These are phyloP conservation scores for Babyrousa celebensis DNA, from an alignment of 2,797 vertebrate genomes.

Conservation along the genomic window DNA sequence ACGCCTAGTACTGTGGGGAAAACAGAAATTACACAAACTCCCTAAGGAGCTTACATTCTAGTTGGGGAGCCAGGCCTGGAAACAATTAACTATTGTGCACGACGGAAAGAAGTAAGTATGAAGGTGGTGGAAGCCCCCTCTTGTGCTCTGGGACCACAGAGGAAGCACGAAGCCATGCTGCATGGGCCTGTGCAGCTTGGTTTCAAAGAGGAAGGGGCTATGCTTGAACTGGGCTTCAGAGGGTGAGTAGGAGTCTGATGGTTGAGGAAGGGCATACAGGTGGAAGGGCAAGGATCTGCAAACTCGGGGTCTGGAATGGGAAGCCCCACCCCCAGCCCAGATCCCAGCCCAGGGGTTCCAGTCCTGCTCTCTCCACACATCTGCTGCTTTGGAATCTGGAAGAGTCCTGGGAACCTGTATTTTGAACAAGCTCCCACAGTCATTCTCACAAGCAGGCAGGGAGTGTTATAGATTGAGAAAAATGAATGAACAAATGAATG, in stretches of 20 bases:
- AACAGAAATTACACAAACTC: background rate
- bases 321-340: background rate
- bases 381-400: background rate
- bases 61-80: background rate
- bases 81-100: background rate
- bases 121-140: background rate
- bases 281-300: background rate
- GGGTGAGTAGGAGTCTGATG: background rate
- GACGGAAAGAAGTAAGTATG: background rate
- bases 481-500: background rate
- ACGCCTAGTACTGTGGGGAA: background rate
- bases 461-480: background rate
- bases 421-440: background rate
- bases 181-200: background rate
- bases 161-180: background rate
- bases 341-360: background rate
- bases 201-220: background rate
- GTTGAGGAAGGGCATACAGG: background rate
- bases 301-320: background rate
- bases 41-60: background rate
- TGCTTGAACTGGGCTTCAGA: background rate
- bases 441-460: background rate
- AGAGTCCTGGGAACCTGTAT: background rate
- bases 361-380: background rate
- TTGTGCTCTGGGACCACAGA: background rate